Conservation (phyloP, 2,888 invertebrate species). For the Junonia oenone region DNA sequence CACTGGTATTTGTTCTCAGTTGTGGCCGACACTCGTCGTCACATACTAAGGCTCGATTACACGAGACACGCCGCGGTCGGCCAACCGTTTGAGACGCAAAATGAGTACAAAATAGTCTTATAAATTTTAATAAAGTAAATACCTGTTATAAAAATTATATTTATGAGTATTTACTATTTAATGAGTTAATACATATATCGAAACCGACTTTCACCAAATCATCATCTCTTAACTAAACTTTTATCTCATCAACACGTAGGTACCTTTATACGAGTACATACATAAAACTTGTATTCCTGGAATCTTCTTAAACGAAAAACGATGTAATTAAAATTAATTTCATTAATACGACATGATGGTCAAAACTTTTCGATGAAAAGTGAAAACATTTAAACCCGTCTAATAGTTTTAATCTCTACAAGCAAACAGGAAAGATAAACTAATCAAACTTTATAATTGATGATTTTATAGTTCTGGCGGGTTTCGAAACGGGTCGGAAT, state of each 20-base stretch:
- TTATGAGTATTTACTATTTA: too few relatives aligned
- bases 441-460: constrained; percentile 7
- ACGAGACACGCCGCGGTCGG: not conserved
- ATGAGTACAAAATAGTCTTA: not conserved
- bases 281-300: too few relatives aligned
- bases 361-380: not conserved
- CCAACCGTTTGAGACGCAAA: not conserved
- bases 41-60: not conserved
- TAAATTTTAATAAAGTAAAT: not conserved
- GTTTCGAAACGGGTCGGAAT: not conserved
- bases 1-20: too few relatives aligned
- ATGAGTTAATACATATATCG: not conserved
- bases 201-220: too few relatives aligned
- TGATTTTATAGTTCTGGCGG: constrained; percentile 12
- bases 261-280: too few relatives aligned
- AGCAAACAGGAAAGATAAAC: not conserved
- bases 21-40: too few relatives aligned
- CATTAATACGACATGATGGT: too few relatives aligned
- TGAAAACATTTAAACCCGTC: not conserved
- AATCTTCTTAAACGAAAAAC: too few relatives aligned
- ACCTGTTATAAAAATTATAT: too few relatives aligned
- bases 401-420: not conserved
- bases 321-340: too few relatives aligned
- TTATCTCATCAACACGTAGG: too few relatives aligned
- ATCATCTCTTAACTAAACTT: too few relatives aligned